Percentiles rank a stretch among this genome's conserved stretches.
These are phyloP conservation scores for Bostrychus sinensis DNA, from an alignment of 2,113 vertebrate genomes.

Conservation along the genomic window DNA sequence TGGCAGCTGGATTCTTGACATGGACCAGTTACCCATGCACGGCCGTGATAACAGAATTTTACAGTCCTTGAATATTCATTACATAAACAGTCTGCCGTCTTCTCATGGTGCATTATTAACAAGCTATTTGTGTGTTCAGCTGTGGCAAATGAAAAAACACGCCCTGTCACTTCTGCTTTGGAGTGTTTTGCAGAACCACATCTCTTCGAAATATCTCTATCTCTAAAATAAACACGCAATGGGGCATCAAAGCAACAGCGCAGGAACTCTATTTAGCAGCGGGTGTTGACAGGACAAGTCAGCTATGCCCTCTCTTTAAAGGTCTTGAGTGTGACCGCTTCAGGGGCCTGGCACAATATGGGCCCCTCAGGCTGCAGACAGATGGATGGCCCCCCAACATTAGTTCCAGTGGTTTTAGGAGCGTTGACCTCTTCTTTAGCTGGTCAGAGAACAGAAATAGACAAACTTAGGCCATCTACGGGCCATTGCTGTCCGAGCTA, in stretches of 20 bases:
- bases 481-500: neutral
- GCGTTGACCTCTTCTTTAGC: slow-evolving; percentile 34
- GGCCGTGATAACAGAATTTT: slow-evolving; percentile 22
- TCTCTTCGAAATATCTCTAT: neutral
- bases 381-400: slow-evolving; percentile 66
- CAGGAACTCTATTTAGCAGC: slow-evolving; percentile 50
- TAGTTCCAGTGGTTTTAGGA: slow-evolving; percentile 68
- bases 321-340: slow-evolving; percentile 42
- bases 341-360: slow-evolving; percentile 44
- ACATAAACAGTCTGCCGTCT: slow-evolving; percentile 16
- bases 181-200: slow-evolving; percentile 6
- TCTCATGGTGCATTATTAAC: slow-evolving; percentile 23
- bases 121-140: slow-evolving; percentile 5
- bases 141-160: neutral
- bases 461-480: slow-evolving; percentile 4
- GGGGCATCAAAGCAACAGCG: slow-evolving; percentile 32
- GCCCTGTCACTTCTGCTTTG: slow-evolving; percentile 3
- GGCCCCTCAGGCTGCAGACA: slow-evolving; percentile 65
- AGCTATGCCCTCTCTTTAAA: slow-evolving; percentile 49
- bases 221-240: slow-evolving; percentile 35
- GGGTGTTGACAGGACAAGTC: slow-evolving; percentile 64
- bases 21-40: slow-evolving; percentile 2
- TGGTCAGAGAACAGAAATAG: slow-evolving; percentile 25
- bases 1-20: slow-evolving; percentile 4
- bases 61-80: slow-evolving; percentile 19